Evolutionary conservation across 1,140 invertebrate genomes (phyloP).

Genomic region (Drosophila suzukii): DNA sequence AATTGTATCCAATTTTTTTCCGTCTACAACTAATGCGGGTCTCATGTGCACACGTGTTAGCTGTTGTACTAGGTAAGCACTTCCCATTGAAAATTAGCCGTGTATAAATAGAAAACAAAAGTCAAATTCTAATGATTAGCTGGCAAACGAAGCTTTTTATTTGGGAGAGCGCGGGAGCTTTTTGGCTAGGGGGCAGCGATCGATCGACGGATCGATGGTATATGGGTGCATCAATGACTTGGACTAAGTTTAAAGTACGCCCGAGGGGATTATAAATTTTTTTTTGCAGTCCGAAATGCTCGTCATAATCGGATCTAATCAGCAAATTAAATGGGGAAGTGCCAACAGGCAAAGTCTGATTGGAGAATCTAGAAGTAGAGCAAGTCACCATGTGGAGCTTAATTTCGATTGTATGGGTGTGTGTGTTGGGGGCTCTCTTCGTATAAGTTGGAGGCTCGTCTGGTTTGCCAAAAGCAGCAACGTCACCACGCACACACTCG

Average conservation of each 20-base stretch:
- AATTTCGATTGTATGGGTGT: conserved; percentile 4
- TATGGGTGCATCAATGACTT: conserved; percentile 27
- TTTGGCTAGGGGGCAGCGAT: conserved; percentile 20
- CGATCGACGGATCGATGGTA: conserved; percentile 8
- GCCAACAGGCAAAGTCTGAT: conserved; percentile 32
- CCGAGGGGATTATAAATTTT: conserved; percentile 5
- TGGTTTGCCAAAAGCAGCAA: conserved; percentile 65
- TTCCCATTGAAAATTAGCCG: conserved; percentile 49
- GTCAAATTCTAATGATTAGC: conserved; percentile 50
- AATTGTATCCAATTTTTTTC: conserved; percentile 1
- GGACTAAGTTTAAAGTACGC: conserved; percentile 61
- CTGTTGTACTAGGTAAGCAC: conserved; percentile 43
- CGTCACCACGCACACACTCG: conserved; percentile 37
- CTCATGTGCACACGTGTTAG: conserved; percentile 42
- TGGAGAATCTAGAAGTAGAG: conserved; percentile 19
- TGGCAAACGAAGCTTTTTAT: conserved; percentile 24
- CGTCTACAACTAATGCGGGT: background rate
- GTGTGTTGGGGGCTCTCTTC: conserved; percentile 13
- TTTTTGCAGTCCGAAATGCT: conserved; percentile 17
- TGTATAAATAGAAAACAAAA: conserved; percentile 53
- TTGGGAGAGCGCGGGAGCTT: conserved; percentile 4
- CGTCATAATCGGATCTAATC: conserved; percentile 36
- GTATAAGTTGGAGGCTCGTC: conserved; percentile 73
- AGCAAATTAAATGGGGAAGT: conserved; percentile 15
- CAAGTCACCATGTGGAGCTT: conserved; percentile 25